These are phyloP conservation scores for Lissonota sp. DNA, from an alignment of 2,888 invertebrate species.

Conservation along the genomic window DNA sequence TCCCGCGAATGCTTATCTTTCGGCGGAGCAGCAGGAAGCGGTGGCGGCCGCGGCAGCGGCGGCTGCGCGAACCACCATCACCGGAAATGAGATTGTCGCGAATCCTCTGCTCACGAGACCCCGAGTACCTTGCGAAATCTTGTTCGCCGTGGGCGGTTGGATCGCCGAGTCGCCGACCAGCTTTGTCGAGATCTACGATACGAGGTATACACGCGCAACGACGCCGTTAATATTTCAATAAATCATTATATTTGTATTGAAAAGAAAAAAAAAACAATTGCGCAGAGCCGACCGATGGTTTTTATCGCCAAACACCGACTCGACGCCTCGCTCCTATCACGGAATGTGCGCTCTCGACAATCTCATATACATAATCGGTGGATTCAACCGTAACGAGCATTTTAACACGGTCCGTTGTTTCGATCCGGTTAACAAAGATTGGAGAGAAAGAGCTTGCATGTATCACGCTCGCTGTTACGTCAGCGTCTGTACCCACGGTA, in stretches of 20 bases:
- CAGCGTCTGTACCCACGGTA: conserved; percentile 89
- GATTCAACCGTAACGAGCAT: conserved; percentile 92
- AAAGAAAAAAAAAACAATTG: too few relatives aligned
- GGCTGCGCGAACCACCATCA: too few relatives aligned
- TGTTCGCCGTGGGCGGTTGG: conserved; percentile 95
- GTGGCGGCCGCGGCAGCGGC: conserved; percentile 78
- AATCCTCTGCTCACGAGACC: conserved; percentile 88
- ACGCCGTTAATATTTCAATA: too few relatives aligned
- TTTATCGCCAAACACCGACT: conserved; percentile 88
- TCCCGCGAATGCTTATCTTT: conserved; percentile 85
- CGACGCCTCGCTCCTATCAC: conserved; percentile 91
- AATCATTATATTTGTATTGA: too few relatives aligned
- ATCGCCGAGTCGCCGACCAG: conserved; percentile 93
- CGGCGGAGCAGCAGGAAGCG: conserved; percentile 74
- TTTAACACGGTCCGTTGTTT: conserved; percentile 92
- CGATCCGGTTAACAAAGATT: conserved; percentile 90
- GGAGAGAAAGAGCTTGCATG: conserved; percentile 92
- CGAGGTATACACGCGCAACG: conserved; percentile 86
- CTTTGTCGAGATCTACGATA: conserved; percentile 91
- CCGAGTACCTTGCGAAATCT: conserved; percentile 90
- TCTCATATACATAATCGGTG: conserved; percentile 92
- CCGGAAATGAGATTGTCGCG: conserved; percentile 81
- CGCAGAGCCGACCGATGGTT: conserved; percentile 91
- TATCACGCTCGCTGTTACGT: conserved; percentile 92
- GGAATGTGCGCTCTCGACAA: conserved; percentile 90